Percentiles rank a stretch among this genome's conserved stretches.
Evolutionary conservation across 2,888 invertebrate species (phyloP).

Genomic region (Drosophila affinis): DNA sequence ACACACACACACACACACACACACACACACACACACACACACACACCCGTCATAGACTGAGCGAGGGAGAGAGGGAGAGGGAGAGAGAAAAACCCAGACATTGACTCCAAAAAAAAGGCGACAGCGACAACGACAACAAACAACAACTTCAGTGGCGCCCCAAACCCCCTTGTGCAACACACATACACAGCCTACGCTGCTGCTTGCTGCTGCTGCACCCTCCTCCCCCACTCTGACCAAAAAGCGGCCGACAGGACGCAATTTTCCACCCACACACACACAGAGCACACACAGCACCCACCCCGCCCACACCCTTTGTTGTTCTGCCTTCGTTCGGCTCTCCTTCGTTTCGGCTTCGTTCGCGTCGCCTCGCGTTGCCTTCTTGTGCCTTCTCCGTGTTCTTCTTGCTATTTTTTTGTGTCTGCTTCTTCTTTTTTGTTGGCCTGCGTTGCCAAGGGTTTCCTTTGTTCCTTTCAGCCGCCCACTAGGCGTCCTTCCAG

Average conservation of each 20-base stretch:
- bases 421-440: constrained; percentile 64
- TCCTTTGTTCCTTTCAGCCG: constrained; percentile 76
- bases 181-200: constrained; percentile 32
- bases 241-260: constrained; percentile 65
- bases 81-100: constrained; percentile 68
- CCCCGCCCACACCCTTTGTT: constrained; percentile 16
- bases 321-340: constrained; percentile 14
- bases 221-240: constrained; percentile 16
- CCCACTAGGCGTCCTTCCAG: constrained; percentile 34
- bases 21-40: constrained; percentile 46
- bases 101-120: constrained; percentile 70
- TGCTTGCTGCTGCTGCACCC: constrained; percentile 17
- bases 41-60: constrained; percentile 10
- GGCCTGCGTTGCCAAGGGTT: constrained; percentile 82
- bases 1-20: constrained; percentile 48
- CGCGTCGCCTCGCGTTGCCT: background rate
- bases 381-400: constrained; percentile 35
- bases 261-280: constrained; percentile 45
- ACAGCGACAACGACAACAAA: constrained; percentile 17
- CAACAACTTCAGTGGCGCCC: constrained; percentile 21
- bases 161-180: background rate
- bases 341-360: constrained; percentile 31
- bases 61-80: background rate
- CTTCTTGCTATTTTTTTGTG: constrained; percentile 29
- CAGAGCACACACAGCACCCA: constrained; percentile 26